A percentile compares a stretch with the other conserved stretches of the same genome.
Evolutionary conservation across 2,113 vertebrate species (phyloP).

Genomic region (Rana temporaria): DNA sequence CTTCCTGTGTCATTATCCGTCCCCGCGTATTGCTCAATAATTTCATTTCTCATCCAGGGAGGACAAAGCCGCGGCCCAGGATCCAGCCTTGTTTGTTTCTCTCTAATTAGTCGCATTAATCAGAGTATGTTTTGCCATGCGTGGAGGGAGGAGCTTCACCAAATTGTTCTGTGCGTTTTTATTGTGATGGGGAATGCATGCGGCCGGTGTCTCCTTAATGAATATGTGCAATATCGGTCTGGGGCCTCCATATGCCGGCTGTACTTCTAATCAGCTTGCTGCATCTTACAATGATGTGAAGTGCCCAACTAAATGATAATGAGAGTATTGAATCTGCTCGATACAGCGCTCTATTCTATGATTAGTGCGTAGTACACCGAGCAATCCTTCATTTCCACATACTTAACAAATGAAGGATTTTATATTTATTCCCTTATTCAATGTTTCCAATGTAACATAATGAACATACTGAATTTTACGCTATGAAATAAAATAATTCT

Average conservation of each 20-base stretch:
- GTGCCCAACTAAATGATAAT: slow-evolving; percentile 7
- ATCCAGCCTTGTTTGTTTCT: slow-evolving; percentile 73
- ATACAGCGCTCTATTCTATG: not conserved
- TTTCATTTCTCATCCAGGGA: slow-evolving; percentile 35
- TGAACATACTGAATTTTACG: not conserved
- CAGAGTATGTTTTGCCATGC: slow-evolving; percentile 57
- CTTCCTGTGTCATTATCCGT: slow-evolving; percentile 25
- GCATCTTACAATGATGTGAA: slow-evolving; percentile 21
- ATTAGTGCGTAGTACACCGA: not conserved
- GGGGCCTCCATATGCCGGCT: slow-evolving; percentile 11
- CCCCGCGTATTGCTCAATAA: not conserved
- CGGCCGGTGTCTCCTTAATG: slow-evolving; percentile 11
- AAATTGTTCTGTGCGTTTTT: not conserved
- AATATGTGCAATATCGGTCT: slow-evolving; percentile 32
- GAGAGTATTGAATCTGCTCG: not conserved
- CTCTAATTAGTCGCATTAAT: slow-evolving; percentile 80
- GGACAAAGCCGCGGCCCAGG: slow-evolving; percentile 54
- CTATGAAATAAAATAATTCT: not conserved
- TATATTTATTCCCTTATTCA: too few species aligned
- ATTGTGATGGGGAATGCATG: not conserved
- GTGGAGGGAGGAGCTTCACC: not conserved
- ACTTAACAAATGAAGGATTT: not conserved
- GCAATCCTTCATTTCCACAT: slow-evolving; percentile 20
- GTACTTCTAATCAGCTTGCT: slow-evolving; percentile 13
- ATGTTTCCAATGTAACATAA: not conserved